Evolutionary conservation across 2,888 invertebrate genomes (phyloP).

Genomic region (Melinopterus prodromus): DNA sequence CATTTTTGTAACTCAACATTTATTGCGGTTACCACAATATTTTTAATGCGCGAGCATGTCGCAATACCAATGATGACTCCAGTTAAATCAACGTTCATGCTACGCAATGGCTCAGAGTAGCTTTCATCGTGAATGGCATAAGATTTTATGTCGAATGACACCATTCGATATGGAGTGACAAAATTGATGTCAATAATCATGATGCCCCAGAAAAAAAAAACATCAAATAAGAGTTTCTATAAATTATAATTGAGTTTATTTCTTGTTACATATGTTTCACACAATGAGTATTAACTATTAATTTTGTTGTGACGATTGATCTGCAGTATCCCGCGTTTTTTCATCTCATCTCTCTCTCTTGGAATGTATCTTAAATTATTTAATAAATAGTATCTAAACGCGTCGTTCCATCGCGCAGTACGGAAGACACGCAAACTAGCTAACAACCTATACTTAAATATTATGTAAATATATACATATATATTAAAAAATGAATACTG

Average conservation of each 20-base stretch:
- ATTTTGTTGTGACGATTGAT: slow-evolving; percentile 30
- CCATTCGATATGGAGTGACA: no score
- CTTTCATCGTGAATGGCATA: no score
- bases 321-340: slow-evolving; percentile 16
- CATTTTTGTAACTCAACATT: no score
- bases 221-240: slow-evolving; percentile 43
- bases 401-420: slow-evolving; percentile 44
- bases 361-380: slow-evolving; percentile 52
- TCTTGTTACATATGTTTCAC: slow-evolving; percentile 54
- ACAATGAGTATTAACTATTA: slow-evolving; percentile 57
- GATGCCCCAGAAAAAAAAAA: neutral
- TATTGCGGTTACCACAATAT: no score
- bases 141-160: no score
- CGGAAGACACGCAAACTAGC: slow-evolving; percentile 49
- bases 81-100: no score
- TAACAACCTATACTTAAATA: slow-evolving; percentile 45
- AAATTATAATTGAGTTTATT: slow-evolving; percentile 54
- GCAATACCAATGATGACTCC: no score
- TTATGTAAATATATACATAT: slow-evolving; percentile 48
- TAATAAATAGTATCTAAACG: slow-evolving; percentile 47
- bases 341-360: slow-evolving; percentile 46
- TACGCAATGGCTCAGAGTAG: no score
- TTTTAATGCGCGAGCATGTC: no score
- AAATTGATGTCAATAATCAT: no score
- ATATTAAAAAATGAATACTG: slow-evolving; percentile 53